Base-by-base conservation (phyloP, 2,888 invertebrate species). In the Eremobia ochroleuca region DNA sequence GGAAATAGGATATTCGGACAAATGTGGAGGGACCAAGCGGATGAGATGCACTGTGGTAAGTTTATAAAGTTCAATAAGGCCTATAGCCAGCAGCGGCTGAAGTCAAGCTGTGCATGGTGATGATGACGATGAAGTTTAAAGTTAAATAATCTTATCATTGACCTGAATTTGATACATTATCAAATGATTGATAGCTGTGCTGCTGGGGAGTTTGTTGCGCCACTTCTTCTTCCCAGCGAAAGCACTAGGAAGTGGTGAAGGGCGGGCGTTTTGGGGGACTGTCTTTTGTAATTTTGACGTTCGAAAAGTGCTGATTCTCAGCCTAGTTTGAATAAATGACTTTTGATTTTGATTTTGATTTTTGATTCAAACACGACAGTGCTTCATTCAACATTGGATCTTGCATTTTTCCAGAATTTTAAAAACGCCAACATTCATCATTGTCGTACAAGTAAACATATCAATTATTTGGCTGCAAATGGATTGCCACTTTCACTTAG, bases 1-100 rank as follows among this genome's bases (percentile, higher is more conserved):
- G 98, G 98, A 61, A 95, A 94, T 61, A 95, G 98, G 92, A 97
- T 98, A 92, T 98, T 97, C 94, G 98, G 98, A 88, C 97, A 97
- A 95, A 97, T 97, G 90, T 97, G 97, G 97, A 96, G 97, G 90
- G 93, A 92, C 55, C 94, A 97, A 75, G 96, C 97, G 6, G 93
- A 93, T 73, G 96, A 97, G 74, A 98, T 98, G 98, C 97, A 97
- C 83, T 98, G 98, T 91, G 97, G 98, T 98, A 95, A 94, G 96
- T 90, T 59, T 40, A 43, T 40, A n/a, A 49, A 25, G 11, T n/a
- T 15, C 6, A 46, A 18, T n/a, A 15, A 49, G 18, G 31, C 2
- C 25, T 21, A n/a, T 25, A 1, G 25, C n/a, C n/a, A n/a, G 37
- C 4, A 8, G n/a, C 11, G 18, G 52, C 18, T 4, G 21, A 18